A percentile compares a stretch with the other conserved stretches of the same genome.
These are phyloP conservation scores for Pocillopora meandrina DNA, from an alignment of 92 coral and sea anemone genomes.

Conservation along the genomic window DNA sequence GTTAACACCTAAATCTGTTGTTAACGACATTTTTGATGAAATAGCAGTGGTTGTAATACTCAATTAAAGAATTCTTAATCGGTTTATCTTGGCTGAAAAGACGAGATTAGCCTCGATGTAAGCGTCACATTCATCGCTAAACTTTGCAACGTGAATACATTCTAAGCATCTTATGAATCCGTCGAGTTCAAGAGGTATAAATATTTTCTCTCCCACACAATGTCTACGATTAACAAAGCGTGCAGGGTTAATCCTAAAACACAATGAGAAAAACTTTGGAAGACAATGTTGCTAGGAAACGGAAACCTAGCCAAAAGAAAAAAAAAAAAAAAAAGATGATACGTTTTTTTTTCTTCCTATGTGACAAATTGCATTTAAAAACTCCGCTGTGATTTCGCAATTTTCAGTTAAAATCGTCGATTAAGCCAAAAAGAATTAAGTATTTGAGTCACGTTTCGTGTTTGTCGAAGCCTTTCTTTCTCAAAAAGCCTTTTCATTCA, in stretches of 20 bases:
- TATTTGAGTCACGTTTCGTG: no score
- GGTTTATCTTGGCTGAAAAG: not conserved
- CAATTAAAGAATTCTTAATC: not conserved
- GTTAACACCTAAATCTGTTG: not conserved
- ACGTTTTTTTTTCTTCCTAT: no score
- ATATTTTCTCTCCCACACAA: not conserved
- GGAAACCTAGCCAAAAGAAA: not conserved
- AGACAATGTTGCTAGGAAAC: not conserved
- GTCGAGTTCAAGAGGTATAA: not conserved
- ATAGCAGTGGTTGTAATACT: not conserved
- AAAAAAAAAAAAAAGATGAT: not conserved
- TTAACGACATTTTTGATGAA: not conserved
- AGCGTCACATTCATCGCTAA: not conserved
- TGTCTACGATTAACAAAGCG: not conserved
- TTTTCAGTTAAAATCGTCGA: no score
- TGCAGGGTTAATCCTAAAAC: constrained; percentile 2
- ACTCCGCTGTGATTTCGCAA: no score
- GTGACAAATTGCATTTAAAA: no score
- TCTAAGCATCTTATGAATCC: not conserved
- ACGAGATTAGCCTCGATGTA: not conserved
- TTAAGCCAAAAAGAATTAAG: no score
- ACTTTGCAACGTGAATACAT: not conserved
- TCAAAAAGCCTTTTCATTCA: no score
- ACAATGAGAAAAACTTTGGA: not conserved
- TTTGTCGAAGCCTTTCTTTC: no score